Evolutionary conservation across 2,797 vertebrate genomes (phyloP), one percentile per base, ranked within the genome.

Genomic region (Lemur catta): DNA sequence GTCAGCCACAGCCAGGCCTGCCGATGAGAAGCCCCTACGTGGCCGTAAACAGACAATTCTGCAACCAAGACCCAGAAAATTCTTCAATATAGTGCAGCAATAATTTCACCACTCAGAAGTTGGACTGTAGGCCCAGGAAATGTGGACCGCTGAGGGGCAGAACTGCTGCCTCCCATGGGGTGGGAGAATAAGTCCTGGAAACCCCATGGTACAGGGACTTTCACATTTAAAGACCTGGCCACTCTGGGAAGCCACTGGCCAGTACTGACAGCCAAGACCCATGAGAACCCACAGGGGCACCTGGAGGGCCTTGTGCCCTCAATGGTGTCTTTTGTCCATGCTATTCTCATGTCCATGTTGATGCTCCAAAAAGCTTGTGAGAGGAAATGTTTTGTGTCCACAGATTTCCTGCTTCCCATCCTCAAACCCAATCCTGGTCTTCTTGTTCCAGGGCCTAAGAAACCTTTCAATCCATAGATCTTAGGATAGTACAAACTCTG

Each of bases 51-150:
- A 91, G 38, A 65, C 72, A 91, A 92, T 89, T 93, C 71, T 57
- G 46, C 18, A 92, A 88, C n/a, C 67, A 93, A 84, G 65, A 71
- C 59, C 76, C n/a, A 84, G 55, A 93, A 57, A 91, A 86, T 61
- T 43, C 18, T 87, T 76, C 15, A 28, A 24, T 5, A 28, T 2
- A 85, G 11, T 88, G 13, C 50, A 92, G 52, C 24, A 85, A 76
- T 50, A 80, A 74, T 94, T 91, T 76, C 48, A 75, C 71, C 59
- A 52, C n/a, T 50, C 28, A 35, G 71, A 75, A 46, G 26, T 61
- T 55, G 63, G 55, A 35, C 15, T 71, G 50, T 63, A 65, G 46
- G 84, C 8, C 69, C 75, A 6, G 35, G 26, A 33, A 17, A 79
- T 55, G n/a, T 48, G 90, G 26, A 55, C 15, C n/a, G 14, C 57